Conservation (phyloP, 2,888 invertebrate species). For the Agrochola lota region DNA sequence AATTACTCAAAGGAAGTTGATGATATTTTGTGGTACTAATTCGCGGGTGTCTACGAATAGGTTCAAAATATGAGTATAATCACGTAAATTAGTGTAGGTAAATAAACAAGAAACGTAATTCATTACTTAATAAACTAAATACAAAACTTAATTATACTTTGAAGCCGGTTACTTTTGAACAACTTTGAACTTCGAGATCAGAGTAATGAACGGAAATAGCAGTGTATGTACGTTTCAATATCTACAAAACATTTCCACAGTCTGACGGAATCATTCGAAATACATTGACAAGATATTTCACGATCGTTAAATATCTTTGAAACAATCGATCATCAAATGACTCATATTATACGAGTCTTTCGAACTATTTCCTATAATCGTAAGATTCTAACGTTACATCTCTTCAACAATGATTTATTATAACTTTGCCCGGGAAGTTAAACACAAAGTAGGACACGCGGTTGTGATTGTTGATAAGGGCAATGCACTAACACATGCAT, state of each 20-base stretch:
- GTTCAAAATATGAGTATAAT: not conserved
- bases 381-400: not conserved
- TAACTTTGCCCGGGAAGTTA: slow-evolving; percentile 6
- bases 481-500: not conserved
- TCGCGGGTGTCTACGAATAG: not conserved
- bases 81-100: no score
- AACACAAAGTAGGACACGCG: slow-evolving; percentile 3
- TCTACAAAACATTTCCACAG: slow-evolving; percentile 4
- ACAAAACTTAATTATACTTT: not conserved
- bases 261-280: slow-evolving; percentile 16
- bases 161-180: not conserved
- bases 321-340: slow-evolving; percentile 31
- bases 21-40: not conserved
- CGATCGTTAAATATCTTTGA: slow-evolving; percentile 11
- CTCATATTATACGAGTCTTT: slow-evolving; percentile 3
- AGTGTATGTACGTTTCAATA: not conserved
- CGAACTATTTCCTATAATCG: not conserved
- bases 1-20: not conserved
- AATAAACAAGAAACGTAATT: not conserved
- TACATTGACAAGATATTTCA: slow-evolving; percentile 14
- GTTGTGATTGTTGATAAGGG: slow-evolving; percentile 12
- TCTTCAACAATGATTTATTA: slow-evolving; percentile 14
- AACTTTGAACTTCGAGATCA: not conserved
- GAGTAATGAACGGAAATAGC: not conserved
- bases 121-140: not conserved